These are phyloP conservation scores for Leptinotarsa peninsularis DNA, from an alignment of 2,888 invertebrate species.

Conservation along the genomic window DNA sequence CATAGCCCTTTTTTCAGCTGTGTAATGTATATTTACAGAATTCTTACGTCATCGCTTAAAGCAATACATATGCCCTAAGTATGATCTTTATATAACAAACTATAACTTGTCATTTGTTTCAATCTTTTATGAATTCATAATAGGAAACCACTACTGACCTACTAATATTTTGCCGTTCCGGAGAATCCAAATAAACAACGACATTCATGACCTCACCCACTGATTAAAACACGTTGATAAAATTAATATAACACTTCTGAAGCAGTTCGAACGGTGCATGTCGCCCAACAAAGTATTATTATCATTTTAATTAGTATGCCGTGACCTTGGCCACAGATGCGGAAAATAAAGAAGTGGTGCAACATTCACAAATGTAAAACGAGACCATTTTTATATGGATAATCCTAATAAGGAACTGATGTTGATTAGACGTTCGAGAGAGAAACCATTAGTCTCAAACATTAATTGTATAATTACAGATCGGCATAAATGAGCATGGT, in stretches of 20 bases:
- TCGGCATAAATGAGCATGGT: not conserved
- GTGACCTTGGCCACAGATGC: conserved; percentile 30
- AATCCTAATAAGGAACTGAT: conserved; percentile 23
- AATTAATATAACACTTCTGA: not conserved
- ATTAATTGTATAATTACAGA: conserved; percentile 18
- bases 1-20: too few relatives aligned
- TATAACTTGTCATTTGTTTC: too few relatives aligned
- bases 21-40: too few relatives aligned
- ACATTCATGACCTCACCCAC: not conserved
- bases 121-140: not conserved
- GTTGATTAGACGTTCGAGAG: conserved; percentile 13
- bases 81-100: too few relatives aligned
- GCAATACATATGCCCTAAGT: too few relatives aligned
- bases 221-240: not conserved
- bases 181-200: not conserved
- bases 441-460: conserved; percentile 8
- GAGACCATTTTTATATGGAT: conserved; percentile 25
- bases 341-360: conserved; percentile 24
- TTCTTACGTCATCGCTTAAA: too few relatives aligned
- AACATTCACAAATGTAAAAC: conserved; percentile 21
- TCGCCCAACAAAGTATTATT: not conserved
- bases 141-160: not conserved
- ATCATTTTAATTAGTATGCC: conserved; percentile 15
- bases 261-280: not conserved
- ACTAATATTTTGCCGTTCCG: not conserved